Evolutionary conservation across 2,888 invertebrate genomes (phyloP).

Genomic region (Ectemnius cavifrons): DNA sequence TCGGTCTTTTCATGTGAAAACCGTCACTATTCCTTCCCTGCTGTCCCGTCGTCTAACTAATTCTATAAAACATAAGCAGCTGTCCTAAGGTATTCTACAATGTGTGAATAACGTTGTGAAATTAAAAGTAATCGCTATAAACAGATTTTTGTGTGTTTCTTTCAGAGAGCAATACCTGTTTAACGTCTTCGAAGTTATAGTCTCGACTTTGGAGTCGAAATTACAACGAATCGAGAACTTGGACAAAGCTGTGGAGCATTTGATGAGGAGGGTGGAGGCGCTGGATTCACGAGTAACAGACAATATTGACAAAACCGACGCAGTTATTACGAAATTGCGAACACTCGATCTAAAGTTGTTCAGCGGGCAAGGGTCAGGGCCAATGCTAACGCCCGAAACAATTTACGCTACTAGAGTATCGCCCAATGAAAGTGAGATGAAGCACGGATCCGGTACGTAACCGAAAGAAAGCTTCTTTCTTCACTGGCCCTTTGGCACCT

Average conservation of each 20-base stretch:
- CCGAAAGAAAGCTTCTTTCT: not conserved
- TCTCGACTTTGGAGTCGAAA: slow-evolving; percentile 92
- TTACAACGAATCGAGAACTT: slow-evolving; percentile 92
- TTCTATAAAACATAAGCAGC: no score
- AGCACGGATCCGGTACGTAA: slow-evolving; percentile 63
- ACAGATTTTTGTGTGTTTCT: slow-evolving; percentile 35
- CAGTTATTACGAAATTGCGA: slow-evolving; percentile 87
- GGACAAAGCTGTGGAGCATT: slow-evolving; percentile 91
- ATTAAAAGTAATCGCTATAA: no score
- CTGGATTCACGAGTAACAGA: slow-evolving; percentile 90
- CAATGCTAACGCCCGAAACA: slow-evolving; percentile 73
- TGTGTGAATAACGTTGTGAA: no score
- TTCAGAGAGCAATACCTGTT: slow-evolving; percentile 92
- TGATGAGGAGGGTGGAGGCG: slow-evolving; percentile 91
- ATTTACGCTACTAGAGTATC: slow-evolving; percentile 59
- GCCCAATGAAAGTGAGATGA: slow-evolving; percentile 64
- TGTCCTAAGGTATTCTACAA: no score
- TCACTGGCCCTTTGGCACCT: not conserved
- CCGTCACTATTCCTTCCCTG: no score
- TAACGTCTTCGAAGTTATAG: slow-evolving; percentile 93
- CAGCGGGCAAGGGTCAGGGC: slow-evolving; percentile 77
- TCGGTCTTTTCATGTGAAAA: no score
- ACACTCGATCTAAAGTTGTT: slow-evolving; percentile 88
- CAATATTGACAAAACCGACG: slow-evolving; percentile 91
- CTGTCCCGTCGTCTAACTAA: no score